phyloP scores from a whole-genome alignment of 2,113 vertebrate species.

The Brachyistius frenatus region DNA sequence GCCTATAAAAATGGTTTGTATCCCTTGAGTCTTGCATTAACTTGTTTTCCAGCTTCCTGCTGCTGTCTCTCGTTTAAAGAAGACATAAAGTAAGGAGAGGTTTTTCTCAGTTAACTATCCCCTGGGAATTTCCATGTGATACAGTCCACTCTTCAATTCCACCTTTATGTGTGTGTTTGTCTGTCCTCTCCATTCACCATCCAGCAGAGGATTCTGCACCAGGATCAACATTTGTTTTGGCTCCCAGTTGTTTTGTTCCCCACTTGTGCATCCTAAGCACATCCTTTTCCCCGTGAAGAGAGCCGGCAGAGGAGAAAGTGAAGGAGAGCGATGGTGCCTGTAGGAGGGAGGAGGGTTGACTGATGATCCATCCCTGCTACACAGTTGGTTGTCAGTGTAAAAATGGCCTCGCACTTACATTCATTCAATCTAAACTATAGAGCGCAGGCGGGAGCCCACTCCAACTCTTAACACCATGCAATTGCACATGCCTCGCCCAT shows the following conservation, averaged over 20 bases:
- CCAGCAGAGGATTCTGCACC: constrained; percentile 30
- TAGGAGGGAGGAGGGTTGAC: constrained; percentile 69
- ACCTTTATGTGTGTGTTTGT: constrained; percentile 9
- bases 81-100: constrained; percentile 15
- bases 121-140: constrained; percentile 35
- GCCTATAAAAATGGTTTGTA: background rate
- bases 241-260: constrained; percentile 13
- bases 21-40: background rate
- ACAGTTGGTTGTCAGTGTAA: constrained; percentile 64
- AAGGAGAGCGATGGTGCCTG: constrained; percentile 60
- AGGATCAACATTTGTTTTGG: constrained; percentile 58
- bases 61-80: constrained; percentile 25
- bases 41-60: background rate
- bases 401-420: constrained; percentile 66
- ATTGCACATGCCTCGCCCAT: constrained; percentile 47
- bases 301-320: constrained; percentile 51
- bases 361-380: constrained; percentile 63
- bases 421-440: constrained; percentile 65
- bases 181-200: constrained; percentile 17
- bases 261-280: constrained; percentile 58
- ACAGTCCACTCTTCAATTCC: constrained; percentile 8
- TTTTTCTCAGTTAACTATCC: constrained; percentile 32
- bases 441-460: constrained; percentile 25
- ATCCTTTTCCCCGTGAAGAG: constrained; percentile 39
- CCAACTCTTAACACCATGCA: constrained; percentile 25